Percentiles rank a stretch among this genome's conserved stretches.
Evolutionary conservation across 2,113 vertebrate species (phyloP).

Genomic region (Neolamprologus kungweensis): DNA sequence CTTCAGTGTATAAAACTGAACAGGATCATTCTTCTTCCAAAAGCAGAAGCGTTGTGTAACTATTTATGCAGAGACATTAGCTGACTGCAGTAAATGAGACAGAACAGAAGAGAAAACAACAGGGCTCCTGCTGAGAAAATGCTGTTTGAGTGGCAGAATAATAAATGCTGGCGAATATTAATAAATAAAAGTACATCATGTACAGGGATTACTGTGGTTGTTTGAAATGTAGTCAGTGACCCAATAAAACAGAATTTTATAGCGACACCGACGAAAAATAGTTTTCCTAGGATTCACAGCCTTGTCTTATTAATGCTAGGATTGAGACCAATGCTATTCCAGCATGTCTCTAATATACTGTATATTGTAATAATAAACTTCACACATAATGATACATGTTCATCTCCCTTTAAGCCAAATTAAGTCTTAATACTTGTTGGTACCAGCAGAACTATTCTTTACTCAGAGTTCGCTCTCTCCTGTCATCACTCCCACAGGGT

Average conservation of each 20-base stretch:
- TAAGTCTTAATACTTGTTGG: background rate
- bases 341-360: background rate
- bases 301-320: background rate
- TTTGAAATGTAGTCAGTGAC: background rate
- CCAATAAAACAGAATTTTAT: background rate
- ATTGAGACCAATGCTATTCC: background rate
- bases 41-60: background rate
- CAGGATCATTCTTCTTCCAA: background rate
- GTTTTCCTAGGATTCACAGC: background rate
- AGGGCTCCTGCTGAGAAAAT: background rate
- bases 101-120: background rate
- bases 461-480: background rate
- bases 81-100: background rate
- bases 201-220: background rate
- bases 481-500: slow-evolving; percentile 69
- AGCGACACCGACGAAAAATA: background rate
- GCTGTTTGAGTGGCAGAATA: background rate
- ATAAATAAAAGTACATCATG: background rate
- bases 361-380: background rate
- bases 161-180: background rate
- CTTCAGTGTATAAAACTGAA: background rate
- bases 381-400: background rate
- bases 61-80: background rate
- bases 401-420: background rate
- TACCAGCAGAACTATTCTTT: background rate